A percentile compares a stretch with the other conserved stretches of the same genome.
These are phyloP conservation scores for Ceuthmochares aereus DNA, from an alignment of 2,113 vertebrate genomes.

Conservation along the genomic window DNA sequence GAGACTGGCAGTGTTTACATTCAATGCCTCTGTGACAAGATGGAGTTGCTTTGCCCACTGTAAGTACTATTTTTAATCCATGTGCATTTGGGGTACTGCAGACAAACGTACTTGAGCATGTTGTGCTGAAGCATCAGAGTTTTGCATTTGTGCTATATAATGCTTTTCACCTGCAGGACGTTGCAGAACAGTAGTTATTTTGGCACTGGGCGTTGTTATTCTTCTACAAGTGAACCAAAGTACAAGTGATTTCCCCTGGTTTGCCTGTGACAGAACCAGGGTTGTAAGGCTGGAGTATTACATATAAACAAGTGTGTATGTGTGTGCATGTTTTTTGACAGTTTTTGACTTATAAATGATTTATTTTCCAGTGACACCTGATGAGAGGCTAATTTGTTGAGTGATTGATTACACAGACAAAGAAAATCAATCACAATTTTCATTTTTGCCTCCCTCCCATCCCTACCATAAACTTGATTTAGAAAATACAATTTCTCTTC, in stretches of 20 bases:
- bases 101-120: not conserved
- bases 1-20: constrained; percentile 78
- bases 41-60: constrained; percentile 42
- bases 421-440: not conserved
- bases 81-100: not conserved
- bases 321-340: not conserved
- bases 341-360: not conserved
- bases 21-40: constrained; percentile 80
- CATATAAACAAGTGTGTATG: not conserved
- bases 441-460: not conserved
- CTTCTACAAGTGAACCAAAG: not conserved
- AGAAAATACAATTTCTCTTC: not conserved
- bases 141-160: not conserved
- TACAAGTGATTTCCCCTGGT: not conserved
- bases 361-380: not conserved
- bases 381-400: not conserved
- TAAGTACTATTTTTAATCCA: constrained; percentile 36
- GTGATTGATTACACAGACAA: not conserved
- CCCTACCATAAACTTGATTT: not conserved
- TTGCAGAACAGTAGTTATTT: not conserved
- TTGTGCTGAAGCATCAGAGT: not conserved
- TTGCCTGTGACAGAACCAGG: not conserved
- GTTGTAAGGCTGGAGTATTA: not conserved
- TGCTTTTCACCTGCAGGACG: not conserved
- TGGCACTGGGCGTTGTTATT: not conserved